Conservation (phyloP, 2,888 invertebrate genomes). For the Agrochola lota region DNA sequence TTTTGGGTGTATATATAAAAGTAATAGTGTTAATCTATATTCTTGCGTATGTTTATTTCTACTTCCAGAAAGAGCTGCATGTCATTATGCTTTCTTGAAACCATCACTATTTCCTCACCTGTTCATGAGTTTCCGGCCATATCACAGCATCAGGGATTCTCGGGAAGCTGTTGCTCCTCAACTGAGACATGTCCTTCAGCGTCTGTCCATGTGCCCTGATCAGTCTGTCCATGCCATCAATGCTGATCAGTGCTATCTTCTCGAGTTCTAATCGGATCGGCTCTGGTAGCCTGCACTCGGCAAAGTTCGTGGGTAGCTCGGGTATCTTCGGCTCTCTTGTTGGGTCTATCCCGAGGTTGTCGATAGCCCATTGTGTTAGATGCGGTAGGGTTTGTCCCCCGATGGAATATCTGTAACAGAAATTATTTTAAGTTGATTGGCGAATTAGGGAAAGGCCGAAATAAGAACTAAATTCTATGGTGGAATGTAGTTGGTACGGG, state of each 20-base stretch:
- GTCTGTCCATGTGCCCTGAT: constrained; percentile 98
- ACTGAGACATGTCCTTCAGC: constrained; percentile 95
- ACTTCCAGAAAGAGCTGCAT: not conserved
- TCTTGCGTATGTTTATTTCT: not conserved
- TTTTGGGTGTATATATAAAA: too few species aligned
- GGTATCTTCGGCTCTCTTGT: constrained; percentile 83
- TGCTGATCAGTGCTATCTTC: constrained; percentile 83
- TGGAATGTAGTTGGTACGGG: too few species aligned
- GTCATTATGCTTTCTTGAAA: not conserved
- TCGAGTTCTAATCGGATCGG: constrained; percentile 91
- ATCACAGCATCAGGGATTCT: constrained; percentile 98
- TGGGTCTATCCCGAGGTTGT: constrained; percentile 93
- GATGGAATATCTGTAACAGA: constrained; percentile 93
- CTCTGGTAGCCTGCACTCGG: constrained; percentile 91
- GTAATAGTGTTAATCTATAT: not conserved
- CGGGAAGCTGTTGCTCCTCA: constrained; percentile 93
- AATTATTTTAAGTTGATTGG: not conserved
- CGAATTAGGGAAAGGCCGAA: not conserved
- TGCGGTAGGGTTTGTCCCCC: constrained; percentile 93
- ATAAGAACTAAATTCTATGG: not conserved
- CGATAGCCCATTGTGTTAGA: constrained; percentile 95
- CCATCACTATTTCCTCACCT: constrained; percentile 79
- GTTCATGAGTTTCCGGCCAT: constrained; percentile 97
- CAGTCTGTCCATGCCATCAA: constrained; percentile 95
- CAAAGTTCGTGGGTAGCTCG: constrained; percentile 91